Base-by-base conservation (phyloP, 2,797 vertebrate species). In the Fundulus diaphanus region DNA sequence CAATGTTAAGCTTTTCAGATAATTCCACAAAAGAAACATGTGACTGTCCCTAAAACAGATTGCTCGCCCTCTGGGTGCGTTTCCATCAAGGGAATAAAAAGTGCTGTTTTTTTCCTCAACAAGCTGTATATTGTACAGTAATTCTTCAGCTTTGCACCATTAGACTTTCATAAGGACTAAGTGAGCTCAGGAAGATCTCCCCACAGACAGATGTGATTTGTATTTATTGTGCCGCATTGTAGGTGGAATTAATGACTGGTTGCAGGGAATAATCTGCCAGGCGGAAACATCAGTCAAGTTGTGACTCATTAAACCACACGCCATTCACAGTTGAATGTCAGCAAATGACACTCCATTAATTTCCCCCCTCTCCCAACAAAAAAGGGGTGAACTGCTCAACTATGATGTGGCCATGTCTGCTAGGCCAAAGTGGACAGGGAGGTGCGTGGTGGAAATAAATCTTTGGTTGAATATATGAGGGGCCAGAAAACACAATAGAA, bases 111-210 rank as follows among this genome's bases (percentile, higher is more conserved):
- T 9, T 18, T 22, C 79, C 57, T 73, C 33, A 85, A 78, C 74
- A 72, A 82, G 74, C 85, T 87, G 88, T 77, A 84, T 63, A 63
- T 72, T 80, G 87, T 29, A 75, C 81, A 78, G 70, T 68, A 74
- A 87, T 72, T 85, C 86, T 85, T 78, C 27, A 48, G 77, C 73
- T 86, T 65, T 77, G 54, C 81, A 82, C 61, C 74, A 66, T 89
- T 88, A 91, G 87, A 91, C 90, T 91, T 90, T 88, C 84, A 92
- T 80, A 57, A 85, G 85, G 80, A 89, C 78, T 81, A 85, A 89
- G 74, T 85, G 88, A 92, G 93, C 90, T 94, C 92, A 35, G 70
- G 76, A 84, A 83, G 59, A 80, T 75, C 72, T 88, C 85, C 85
- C 85, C 7, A 11, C 18, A 74, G 89, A 85, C 76, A 75, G 49